phyloP scores from a whole-genome alignment of 1,140 invertebrate genomes.

The Drosophila busckii region DNA sequence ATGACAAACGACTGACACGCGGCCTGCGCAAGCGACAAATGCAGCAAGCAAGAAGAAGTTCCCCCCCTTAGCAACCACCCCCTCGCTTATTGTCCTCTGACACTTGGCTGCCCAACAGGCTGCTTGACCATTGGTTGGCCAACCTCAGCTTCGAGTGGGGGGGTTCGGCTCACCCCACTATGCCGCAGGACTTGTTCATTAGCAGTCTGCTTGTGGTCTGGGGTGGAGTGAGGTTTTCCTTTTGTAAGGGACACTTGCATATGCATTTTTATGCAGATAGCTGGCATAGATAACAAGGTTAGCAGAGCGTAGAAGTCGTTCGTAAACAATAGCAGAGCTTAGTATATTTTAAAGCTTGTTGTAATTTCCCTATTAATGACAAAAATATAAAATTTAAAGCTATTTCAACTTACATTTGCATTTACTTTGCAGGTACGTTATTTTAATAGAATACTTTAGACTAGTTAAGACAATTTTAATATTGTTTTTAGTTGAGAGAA shows the following conservation, averaged over 20 bases:
- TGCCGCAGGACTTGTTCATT: slow-evolving; percentile 29
- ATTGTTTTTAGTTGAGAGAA: too few relatives aligned
- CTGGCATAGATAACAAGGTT: slow-evolving; percentile 58
- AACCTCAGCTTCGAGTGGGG: not conserved
- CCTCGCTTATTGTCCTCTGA: not conserved
- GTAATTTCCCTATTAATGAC: too few relatives aligned
- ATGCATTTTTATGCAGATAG: slow-evolving; percentile 52
- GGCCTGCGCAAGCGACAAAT: slow-evolving; percentile 71
- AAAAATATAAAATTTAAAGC: too few relatives aligned
- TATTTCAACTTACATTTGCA: too few relatives aligned
- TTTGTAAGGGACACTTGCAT: slow-evolving; percentile 22
- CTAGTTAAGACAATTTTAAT: too few relatives aligned
- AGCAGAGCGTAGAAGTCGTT: slow-evolving; percentile 14
- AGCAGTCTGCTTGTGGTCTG: slow-evolving; percentile 1
- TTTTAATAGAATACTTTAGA: too few relatives aligned
- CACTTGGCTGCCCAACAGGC: slow-evolving; percentile 25
- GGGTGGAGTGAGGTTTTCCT: slow-evolving; percentile 19
- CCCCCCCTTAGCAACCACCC: not conserved
- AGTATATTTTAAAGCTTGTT: not conserved
- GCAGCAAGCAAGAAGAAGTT: slow-evolving; percentile 29
- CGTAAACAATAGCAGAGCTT: too few relatives aligned
- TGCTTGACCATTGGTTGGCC: slow-evolving; percentile 47
- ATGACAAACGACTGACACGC: slow-evolving; percentile 73
- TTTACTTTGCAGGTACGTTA: too few relatives aligned
- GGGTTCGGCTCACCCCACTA: not conserved